Base-by-base conservation (phyloP, 2,888 invertebrate species). In the Creontiades dilutus region DNA sequence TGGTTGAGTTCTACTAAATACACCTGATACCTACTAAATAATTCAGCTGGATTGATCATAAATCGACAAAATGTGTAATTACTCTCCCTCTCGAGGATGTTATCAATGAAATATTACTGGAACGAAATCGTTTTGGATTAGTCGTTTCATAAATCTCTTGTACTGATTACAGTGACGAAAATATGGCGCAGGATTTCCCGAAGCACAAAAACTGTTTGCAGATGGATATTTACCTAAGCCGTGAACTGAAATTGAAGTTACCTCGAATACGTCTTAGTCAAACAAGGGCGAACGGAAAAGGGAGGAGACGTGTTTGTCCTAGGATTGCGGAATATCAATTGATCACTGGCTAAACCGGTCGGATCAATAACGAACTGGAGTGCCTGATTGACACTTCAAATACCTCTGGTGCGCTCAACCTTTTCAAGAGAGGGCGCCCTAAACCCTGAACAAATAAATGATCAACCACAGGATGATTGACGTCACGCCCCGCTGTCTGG, bases 381-480 rank as follows among this genome's bases (percentile, higher is more conserved):
- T 47, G 46, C 19, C 78, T 78, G 78, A 78, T 78, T 78, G 78
- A 78, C 78, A 78, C 78, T 78, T 78, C 46, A 78, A 78, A 78
- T 78, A 78, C 78, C 78, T 46, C 47, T 47, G 68, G 23, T 19
- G 47, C 37, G 16, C 78, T 47, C 78, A 37, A 16, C 78, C 78
- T 47, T 47, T 47, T 47, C 46, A 78, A 78, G 16, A 47, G 78
- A 46, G 78, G 78, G 78, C 16, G 78, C 14, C 19, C 78, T 78
- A 78, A 78, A 78, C 37, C 78, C 37, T 47, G 78, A 78, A 78
- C 78, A 78, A 78, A 78, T 28, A 78, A 78, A 46, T 78, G 78
- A 78, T 78, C 78, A 78, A 46, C 78, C 78, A 16, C 47, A 27
- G 78, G 47, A 46, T 78, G 78, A 78, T 78, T 78, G 78, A 78